Evolutionary conservation across 2,113 vertebrate genomes (phyloP), one percentile per base, ranked within the genome.

Genomic region (Thunnus maccoyii): DNA sequence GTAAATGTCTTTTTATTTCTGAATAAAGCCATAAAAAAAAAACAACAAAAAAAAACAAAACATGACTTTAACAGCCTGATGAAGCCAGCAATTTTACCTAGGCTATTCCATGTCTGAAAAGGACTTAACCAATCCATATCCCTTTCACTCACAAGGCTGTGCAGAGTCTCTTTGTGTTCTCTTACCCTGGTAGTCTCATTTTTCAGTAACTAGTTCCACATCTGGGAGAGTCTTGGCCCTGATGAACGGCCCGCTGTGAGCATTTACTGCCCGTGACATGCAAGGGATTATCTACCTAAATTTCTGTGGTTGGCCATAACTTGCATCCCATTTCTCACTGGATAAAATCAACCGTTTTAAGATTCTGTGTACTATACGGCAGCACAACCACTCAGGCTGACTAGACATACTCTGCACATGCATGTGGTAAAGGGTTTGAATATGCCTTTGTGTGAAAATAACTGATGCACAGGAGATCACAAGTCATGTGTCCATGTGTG

Each of bases 251-350:
- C 83, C 18, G 82, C 88, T 91, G 86, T 92, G 90, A 76, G 85
- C 89, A 90, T 94, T 91, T 93, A 95, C 92, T 86, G 87, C 89
- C 83, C 85, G 91, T 88, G 83, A 93, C 90, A 88, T 86, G 92
- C 81, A 86, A 81, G 52, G 84, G 87, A 89, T 93, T 90, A 93
- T 92, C 89, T 88, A 89, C 84, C 80, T 91, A 93, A 72, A 86
- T 88, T 72, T 91, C 90, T 93, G 32, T 48, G 67, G 65, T 66
- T 83, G 64, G 61, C 70, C 74, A 41, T 84, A 79, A 82, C 61
- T 48, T 57, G 61, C 63, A 32, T 74, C 57, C 46, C 54, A 72
- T 86, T 86, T 83, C 63, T 84, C 58, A 79, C 52, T 71, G 50
- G 48, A 77, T 79, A 67, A 85, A 73, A 58, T 78, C 46, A 76